Conservation (phyloP, 1,140 invertebrate genomes). For the Hypothenemus hampei region DNA sequence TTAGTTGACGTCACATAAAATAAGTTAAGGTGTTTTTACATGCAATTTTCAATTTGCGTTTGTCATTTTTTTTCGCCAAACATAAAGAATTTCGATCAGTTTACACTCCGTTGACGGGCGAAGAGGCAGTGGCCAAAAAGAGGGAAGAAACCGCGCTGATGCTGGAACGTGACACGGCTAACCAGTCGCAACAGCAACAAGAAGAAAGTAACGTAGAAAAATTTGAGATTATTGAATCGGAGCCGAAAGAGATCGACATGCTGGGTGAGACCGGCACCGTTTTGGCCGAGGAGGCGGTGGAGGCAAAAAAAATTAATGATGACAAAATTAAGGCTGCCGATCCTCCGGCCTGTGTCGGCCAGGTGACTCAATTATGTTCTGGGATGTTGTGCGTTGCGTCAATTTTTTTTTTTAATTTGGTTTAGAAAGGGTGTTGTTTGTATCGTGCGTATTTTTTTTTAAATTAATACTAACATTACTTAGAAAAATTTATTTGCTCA, state of each 20-base stretch:
- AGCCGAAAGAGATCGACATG: slow-evolving; percentile 1
- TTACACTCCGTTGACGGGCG: slow-evolving; percentile 12
- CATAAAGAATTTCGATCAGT: neutral
- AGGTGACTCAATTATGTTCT: slow-evolving; percentile 18
- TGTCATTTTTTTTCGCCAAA: too few species aligned
- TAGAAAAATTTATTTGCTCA: too few species aligned
- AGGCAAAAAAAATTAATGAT: neutral
- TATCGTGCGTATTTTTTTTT: too few species aligned
- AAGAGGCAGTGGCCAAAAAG: slow-evolving; percentile 20
- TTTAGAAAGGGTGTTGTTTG: too few species aligned
- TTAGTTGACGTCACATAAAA: neutral
- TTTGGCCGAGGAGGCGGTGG: neutral
- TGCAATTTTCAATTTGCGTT: too few species aligned
- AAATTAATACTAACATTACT: too few species aligned
- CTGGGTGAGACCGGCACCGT: too few species aligned
- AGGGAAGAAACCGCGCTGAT: neutral
- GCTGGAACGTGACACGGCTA: neutral
- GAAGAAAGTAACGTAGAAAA: neutral
- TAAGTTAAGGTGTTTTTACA: too few species aligned
- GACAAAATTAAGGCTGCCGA: slow-evolving; percentile 2
- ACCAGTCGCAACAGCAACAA: neutral
- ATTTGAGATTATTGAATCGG: neutral
- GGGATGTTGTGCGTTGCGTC: too few species aligned
- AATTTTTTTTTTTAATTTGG: too few species aligned
- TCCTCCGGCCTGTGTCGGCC: slow-evolving; percentile 23